Evolutionary conservation across 2,797 vertebrate species (phyloP).

Genomic region (Pteropus rufus): DNA sequence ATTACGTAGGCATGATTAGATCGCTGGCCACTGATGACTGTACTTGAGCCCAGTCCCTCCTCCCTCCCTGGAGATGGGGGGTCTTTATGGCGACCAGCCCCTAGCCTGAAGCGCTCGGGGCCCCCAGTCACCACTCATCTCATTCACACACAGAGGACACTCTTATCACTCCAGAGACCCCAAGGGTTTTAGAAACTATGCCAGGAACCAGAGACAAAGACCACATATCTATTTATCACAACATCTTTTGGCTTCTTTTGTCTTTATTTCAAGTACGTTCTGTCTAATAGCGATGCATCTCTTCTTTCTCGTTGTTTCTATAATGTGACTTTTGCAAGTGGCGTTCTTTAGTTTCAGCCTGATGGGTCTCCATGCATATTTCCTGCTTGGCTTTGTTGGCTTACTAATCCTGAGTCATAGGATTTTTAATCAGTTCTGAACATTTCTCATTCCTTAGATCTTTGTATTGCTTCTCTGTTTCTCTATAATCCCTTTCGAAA

Average conservation of each 20-base stretch:
- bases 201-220: neutral
- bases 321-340: neutral
- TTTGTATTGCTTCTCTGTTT: neutral
- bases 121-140: neutral
- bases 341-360: neutral
- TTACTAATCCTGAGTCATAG: neutral
- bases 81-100: neutral
- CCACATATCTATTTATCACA: neutral
- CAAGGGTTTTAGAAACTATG: neutral
- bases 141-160: neutral
- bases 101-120: neutral
- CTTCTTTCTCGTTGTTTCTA: neutral
- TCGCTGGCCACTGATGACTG: neutral
- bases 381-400: neutral
- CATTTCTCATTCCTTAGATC: neutral
- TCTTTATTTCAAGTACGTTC: neutral
- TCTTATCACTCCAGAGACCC: neutral
- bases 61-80: neutral
- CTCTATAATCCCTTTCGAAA: neutral
- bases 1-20: neutral
- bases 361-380: neutral
- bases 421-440: neutral
- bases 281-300: neutral
- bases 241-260: neutral
- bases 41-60: neutral